phyloP scores from a whole-genome alignment of 2,888 invertebrate species.

The Chaitophorus viminalis region DNA sequence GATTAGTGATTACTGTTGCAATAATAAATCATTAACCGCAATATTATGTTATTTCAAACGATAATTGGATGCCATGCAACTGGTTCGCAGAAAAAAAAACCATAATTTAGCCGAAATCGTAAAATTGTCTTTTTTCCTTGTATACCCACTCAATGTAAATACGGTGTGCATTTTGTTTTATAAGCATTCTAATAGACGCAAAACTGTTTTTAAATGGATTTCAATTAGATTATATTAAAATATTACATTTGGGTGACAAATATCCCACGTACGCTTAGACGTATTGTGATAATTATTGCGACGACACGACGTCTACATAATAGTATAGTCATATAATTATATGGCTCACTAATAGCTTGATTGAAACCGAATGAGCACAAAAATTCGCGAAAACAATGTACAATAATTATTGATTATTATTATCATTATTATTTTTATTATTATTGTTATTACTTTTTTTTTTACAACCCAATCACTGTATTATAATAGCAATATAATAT shows the following conservation, averaged over 20 bases:
- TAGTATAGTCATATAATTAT: too few relatives aligned
- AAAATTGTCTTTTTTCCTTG: neutral
- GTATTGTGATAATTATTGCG: neutral
- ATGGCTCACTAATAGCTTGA: neutral
- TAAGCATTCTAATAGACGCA: neutral
- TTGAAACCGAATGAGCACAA: neutral
- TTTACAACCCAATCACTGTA: conserved; percentile 18
- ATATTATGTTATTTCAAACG: neutral
- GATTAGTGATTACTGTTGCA: neutral
- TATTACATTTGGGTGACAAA: neutral
- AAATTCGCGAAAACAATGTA: conserved; percentile 7
- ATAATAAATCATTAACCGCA: neutral
- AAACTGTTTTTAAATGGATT: neutral
- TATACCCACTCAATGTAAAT: neutral
- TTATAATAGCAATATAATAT: neutral
- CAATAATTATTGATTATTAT: too few relatives aligned
- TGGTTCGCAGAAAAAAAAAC: neutral
- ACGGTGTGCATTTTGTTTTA: neutral
- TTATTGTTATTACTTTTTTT: neutral
- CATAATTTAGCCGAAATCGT: conserved; percentile 18
- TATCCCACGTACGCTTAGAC: neutral
- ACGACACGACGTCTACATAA: neutral
- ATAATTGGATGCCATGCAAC: conserved; percentile 3
- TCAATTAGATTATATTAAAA: neutral
- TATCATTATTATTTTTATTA: too few relatives aligned